Base-by-base conservation (phyloP, 1,140 invertebrate genomes). In the Drosophila ohnishii region DNA sequence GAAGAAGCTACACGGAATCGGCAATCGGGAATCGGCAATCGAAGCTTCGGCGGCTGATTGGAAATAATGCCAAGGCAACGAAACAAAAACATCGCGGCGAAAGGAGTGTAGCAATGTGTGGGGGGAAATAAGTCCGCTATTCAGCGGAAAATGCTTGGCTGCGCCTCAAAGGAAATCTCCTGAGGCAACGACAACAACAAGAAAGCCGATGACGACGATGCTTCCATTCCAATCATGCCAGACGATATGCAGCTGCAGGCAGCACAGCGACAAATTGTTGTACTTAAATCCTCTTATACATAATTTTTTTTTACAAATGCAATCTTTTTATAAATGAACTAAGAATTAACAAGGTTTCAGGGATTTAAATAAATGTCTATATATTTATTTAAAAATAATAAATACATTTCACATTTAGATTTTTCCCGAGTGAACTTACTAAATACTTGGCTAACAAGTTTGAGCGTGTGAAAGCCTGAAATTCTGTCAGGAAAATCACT, bases 1-100 rank as follows among this genome's bases (percentile, higher is more conserved):
- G 25, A 16, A 50, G 25, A 48, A 30, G 42, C 61, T 28, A 25
- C 45, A 35, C 9, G 11, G 35, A 35, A 63, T 40, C 34, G 16
- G 60, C 30, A 63, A 51, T 62, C 51, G 74, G 32, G 48, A 74
- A 65, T 75, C 51, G 74, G 32, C 57, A 74, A 65, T 75, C 74
- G 74, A 76, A 51, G 30, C 30, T 16, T 47, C 42, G 57, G 53
- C 65, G 51, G 69, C 59, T 83, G 71, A 83, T 83, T 83, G 80
- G 47, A 82, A 83, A 76, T 66, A 71, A 50, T 63, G 71, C 59
- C 75, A 83, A 65, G 71, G 65, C 75, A 83, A 83, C 80, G 65
- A 78, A 65, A 65, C 53, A 40, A 80, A 42, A 53, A 72, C n/a
- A 78, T 32, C n/a, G 40, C 4, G 39, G 25, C 5, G 14, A 75